These are phyloP conservation scores for Accipiter virgatus DNA, from an alignment of 2,113 vertebrate genomes.

Conservation along the genomic window DNA sequence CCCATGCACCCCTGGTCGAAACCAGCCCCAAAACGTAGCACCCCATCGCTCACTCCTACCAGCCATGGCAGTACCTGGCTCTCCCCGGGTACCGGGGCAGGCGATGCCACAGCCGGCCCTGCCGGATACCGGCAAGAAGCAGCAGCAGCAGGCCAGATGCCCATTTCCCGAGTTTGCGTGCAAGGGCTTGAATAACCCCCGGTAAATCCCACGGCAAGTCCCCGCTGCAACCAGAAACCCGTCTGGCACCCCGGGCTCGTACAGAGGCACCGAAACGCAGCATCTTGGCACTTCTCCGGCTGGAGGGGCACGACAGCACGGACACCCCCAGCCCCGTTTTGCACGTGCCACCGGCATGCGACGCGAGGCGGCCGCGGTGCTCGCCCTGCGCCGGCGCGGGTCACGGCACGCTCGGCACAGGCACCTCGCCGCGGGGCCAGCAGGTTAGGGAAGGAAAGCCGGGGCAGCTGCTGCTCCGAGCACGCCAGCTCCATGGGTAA, in stretches of 20 bases:
- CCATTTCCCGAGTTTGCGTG: neutral
- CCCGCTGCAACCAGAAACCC: rapidly evolving
- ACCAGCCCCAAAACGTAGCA: neutral
- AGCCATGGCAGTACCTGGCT: neutral
- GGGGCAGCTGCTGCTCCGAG: neutral
- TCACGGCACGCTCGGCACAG: neutral
- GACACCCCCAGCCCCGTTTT: rapidly evolving
- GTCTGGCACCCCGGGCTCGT: rapidly evolving
- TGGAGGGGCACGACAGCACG: rapidly evolving
- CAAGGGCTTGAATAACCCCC: neutral
- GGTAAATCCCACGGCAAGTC: neutral
- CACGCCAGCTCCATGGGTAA: neutral
- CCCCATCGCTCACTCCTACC: neutral
- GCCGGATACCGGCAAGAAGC: rapidly evolving
- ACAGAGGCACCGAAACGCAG: rapidly evolving
- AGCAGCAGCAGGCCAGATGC: rapidly evolving
- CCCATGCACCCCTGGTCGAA: rapidly evolving
- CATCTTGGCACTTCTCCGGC: rapidly evolving
- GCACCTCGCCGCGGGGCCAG: neutral
- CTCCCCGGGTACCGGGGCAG: rapidly evolving
- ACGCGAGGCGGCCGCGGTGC: neutral
- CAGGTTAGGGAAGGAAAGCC: neutral
- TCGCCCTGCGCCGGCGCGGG: rapidly evolving
- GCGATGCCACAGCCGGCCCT: rapidly evolving
- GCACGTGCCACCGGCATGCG: rapidly evolving